Base-by-base conservation (phyloP, 2,797 vertebrate genomes). In the Phataginus tricuspis region DNA sequence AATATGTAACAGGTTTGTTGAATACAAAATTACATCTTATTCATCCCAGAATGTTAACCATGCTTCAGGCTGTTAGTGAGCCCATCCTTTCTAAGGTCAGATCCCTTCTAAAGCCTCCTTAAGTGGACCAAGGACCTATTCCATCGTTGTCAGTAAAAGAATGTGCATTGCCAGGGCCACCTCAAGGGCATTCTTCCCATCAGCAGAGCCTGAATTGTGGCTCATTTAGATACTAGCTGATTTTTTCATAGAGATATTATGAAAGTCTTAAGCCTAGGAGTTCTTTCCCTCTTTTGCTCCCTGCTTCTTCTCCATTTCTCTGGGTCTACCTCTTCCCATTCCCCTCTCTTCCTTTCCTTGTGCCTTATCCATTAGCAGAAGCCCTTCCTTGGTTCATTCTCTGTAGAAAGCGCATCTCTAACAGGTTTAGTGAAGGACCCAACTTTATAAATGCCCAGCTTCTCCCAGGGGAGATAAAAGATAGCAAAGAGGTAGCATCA, bases 1-100 rank as follows among this genome's bases (percentile, higher is more conserved):
- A 97, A 97, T 96, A 96, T 96, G 95, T 93, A 97, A 92, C 89
- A 90, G 96, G 82, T 94, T 89, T 91, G 75, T 93, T 96, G 97
- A 97, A 96, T 96, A 96, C 80, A 63, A 90, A 97, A 97, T 97
- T 51, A 37, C 80, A 71, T 90, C 80, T 80, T 92, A 78, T 74
- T 94, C 97, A 95, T 96, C 96, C 93, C 84, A 79, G 80, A 72
- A 97, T 21, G 95, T 92, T 94, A 96, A 34, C 90, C 84, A 4
- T 66, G 92, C 95, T 90, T 77, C 80, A 69, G 91, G 94, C 91
- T 90, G 74, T 96, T 88, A 96, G 91, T 23, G 45, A 93, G 91
- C 80, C 86, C 83, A 84, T 92, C 79, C 25, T 72, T 95, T 53
- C 71, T 84, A 25, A 96, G 93, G 92, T 95, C 97, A 88, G 72